Evolutionary conservation across 2,888 invertebrate genomes (phyloP), one percentile per base, ranked within the genome.

Genomic region (Eumerus sabulonum): DNA sequence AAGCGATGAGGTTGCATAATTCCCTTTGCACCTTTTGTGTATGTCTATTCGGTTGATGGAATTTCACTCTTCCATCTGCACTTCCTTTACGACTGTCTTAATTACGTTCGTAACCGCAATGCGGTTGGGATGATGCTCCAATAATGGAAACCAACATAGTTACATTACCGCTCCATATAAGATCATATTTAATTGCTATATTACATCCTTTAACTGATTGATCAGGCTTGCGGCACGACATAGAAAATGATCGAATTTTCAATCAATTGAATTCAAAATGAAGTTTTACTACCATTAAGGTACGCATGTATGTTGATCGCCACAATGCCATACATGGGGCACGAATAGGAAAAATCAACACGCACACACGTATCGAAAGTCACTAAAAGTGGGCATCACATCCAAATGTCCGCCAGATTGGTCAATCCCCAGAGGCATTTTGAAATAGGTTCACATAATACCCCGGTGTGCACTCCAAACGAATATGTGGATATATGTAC

Each of bases 91-190:
- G 35, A 79, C 64, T 73, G 68, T 79, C 79, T 74, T 79, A 79
- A 79, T 79, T 74, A 79, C 74, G 79, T 79, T 45, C 70, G 63
- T 60, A 40, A 70, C 70, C 74, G 60, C 79, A 79, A 63, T 79
- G 68, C 44, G 63, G 48, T 68, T 62, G 63, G 44, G 68, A 74
- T 79, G 74, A 64, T 64, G n/a, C 68, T 45, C 68, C 64, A 74
- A 70, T 68, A 62, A 74, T 60, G 36, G 74, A 53, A 67, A 16
- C 47, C 19, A 50, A 27, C 57, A 44, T 44, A 36, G 18, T 13
- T 42, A 63, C 12, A 17, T 40, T 40, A 44, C 27, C 59, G 27
- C 53, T 27, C 79, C 73, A 70, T 79, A 74, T 79, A 74, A 54
- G 74, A 54, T 27, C 59, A 60, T 50, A 54, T 64, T 79, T 79